Conservation (phyloP, 1,140 invertebrate species). For the Halictus rubicundus region DNA sequence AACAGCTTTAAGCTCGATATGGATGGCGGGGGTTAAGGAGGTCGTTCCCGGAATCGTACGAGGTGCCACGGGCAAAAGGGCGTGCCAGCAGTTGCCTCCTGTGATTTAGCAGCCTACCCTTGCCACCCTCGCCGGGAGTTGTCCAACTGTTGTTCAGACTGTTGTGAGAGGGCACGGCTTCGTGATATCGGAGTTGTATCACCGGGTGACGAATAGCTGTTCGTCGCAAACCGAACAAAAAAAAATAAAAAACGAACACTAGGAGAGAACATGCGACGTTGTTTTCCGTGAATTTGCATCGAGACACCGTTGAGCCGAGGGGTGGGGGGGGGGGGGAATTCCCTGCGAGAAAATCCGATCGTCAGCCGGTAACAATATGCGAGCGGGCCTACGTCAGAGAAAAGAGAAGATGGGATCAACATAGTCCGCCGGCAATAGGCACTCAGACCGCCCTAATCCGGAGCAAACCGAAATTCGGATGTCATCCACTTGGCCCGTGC, state of each 20-base stretch:
- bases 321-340: too few species aligned
- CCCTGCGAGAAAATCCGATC: too few species aligned
- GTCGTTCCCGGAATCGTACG: slow-evolving; percentile 52
- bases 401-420: too few species aligned
- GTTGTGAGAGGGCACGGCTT: slow-evolving; percentile 27
- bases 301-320: too few species aligned
- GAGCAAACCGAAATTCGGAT: too few species aligned
- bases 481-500: not conserved
- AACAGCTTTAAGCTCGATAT: slow-evolving; percentile 74
- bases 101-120: slow-evolving; percentile 51
- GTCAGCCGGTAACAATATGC: too few species aligned
- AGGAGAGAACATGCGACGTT: not conserved
- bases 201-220: slow-evolving; percentile 37
- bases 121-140: slow-evolving; percentile 36
- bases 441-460: too few species aligned
- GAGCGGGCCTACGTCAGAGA: too few species aligned
- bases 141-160: slow-evolving; percentile 56
- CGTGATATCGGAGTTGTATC: slow-evolving; percentile 55
- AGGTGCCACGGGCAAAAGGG: slow-evolving; percentile 37
- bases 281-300: not conserved
- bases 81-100: slow-evolving; percentile 32
- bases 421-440: too few species aligned
- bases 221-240: not conserved
- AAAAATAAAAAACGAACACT: too few species aligned
- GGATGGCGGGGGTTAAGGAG: slow-evolving; percentile 62